Evolutionary conservation across 2,888 invertebrate genomes (phyloP).

Genomic region (Glyphotaelius pellucidus): DNA sequence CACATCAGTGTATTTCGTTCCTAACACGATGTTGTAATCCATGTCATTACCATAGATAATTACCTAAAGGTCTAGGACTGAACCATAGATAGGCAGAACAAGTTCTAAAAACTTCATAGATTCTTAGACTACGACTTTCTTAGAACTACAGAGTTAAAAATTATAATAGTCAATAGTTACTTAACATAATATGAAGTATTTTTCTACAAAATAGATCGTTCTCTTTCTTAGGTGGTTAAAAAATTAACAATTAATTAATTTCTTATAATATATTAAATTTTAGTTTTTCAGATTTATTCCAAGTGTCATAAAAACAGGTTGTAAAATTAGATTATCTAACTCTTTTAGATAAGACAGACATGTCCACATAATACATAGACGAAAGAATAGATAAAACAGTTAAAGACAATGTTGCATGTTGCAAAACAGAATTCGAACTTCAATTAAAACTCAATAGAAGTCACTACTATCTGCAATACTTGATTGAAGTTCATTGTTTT

Average conservation of each 20-base stretch:
- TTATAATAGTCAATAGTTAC: background rate
- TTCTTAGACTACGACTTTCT: background rate
- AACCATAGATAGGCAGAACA: constrained; percentile 11
- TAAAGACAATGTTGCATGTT: background rate
- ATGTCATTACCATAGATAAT: constrained; percentile 37
- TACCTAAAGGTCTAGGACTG: constrained; percentile 16
- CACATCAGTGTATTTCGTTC: constrained; percentile 52
- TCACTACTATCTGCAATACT: background rate
- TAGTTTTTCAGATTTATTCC: constrained; percentile 55
- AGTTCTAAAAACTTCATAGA: background rate
- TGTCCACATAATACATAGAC: background rate
- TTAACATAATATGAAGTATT: background rate
- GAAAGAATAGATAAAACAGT: background rate
- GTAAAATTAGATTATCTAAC: constrained; percentile 46
- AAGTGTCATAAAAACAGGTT: constrained; percentile 52
- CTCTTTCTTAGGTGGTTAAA: background rate
- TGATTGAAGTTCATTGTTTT: background rate
- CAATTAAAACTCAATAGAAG: background rate
- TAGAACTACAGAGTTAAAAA: background rate
- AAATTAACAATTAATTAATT: background rate
- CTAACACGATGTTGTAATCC: constrained; percentile 60
- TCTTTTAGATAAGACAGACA: background rate
- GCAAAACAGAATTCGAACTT: background rate
- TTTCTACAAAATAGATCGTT: background rate
- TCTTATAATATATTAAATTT: constrained; percentile 20